Conservation (phyloP, 2,113 vertebrate genomes). For the Macaca mulatta region DNA sequence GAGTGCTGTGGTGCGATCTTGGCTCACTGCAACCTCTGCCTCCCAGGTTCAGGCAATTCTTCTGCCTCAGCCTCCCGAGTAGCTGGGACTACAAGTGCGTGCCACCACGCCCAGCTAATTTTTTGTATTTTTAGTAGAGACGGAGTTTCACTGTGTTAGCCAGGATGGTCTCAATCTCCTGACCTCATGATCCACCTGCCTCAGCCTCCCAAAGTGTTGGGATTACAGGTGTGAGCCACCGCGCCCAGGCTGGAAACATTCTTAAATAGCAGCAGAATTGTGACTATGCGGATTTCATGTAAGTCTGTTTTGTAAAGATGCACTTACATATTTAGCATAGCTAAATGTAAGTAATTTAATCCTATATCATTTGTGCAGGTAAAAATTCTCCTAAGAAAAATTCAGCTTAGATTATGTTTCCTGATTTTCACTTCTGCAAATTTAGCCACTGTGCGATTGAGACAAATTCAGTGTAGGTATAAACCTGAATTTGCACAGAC, state of each 20-base stretch:
- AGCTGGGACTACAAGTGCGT: too few relatives aligned
- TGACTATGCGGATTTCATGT: not conserved
- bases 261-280: not conserved
- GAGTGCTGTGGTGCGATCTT: too few relatives aligned
- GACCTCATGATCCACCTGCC: too few relatives aligned
- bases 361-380: not conserved
- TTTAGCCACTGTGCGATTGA: not conserved
- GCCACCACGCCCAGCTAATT: too few relatives aligned
- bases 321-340: not conserved
- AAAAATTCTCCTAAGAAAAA: conserved; percentile 18
- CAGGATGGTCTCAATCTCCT: too few relatives aligned
- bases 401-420: not conserved
- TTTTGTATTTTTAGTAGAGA: too few relatives aligned
- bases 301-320: not conserved
- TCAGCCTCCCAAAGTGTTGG: too few relatives aligned
- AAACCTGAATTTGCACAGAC: not conserved
- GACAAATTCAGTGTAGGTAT: not conserved
- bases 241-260: not conserved
- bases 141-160: too few relatives aligned
- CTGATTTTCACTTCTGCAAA: not conserved
- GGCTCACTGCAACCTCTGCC: too few relatives aligned
- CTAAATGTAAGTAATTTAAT: not conserved
- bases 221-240: too few relatives aligned
- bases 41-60: too few relatives aligned
- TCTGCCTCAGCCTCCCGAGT: too few relatives aligned